These are phyloP conservation scores for Miltochrista miniata DNA, from an alignment of 2,888 invertebrate genomes.

Conservation along the genomic window DNA sequence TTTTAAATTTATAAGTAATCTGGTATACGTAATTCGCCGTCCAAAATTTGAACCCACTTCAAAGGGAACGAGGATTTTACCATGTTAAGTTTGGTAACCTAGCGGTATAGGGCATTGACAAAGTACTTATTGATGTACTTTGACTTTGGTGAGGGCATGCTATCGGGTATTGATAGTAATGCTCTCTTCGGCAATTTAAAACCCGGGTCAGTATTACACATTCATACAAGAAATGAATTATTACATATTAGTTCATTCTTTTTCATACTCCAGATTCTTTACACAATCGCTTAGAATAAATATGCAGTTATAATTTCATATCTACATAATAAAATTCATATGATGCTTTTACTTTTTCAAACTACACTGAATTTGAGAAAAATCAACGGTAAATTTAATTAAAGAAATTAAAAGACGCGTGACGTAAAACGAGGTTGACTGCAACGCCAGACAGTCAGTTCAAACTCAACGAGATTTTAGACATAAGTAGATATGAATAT, in stretches of 20 bases:
- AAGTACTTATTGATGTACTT: no score
- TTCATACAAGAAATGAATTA: background rate
- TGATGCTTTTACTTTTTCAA: conserved; percentile 5
- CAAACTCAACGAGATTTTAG: conserved; percentile 4
- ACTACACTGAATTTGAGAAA: conserved; percentile 8
- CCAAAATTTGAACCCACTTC: no score
- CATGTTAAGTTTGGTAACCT: no score
- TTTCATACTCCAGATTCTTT: no score
- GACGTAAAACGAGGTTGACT: conserved; percentile 7
- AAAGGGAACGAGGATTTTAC: no score
- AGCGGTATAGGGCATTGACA: no score
- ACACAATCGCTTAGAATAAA: background rate
- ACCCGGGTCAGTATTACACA: no score
- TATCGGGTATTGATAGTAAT: no score
- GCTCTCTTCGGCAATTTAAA: no score
- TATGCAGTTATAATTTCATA: conserved; percentile 3
- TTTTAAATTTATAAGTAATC: no score
- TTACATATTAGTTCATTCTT: background rate
- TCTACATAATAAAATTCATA: conserved; percentile 4
- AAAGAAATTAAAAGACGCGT: conserved; percentile 24
- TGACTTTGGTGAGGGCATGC: no score
- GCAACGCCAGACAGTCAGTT: conserved; percentile 5
- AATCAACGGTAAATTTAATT: conserved; percentile 28
- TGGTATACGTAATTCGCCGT: no score
- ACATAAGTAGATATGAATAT: conserved; percentile 6